A percentile compares a stretch with the other conserved stretches of the same genome.
phyloP scores from a whole-genome alignment of 2,797 vertebrate species.

The Bradypodion ventrale region DNA sequence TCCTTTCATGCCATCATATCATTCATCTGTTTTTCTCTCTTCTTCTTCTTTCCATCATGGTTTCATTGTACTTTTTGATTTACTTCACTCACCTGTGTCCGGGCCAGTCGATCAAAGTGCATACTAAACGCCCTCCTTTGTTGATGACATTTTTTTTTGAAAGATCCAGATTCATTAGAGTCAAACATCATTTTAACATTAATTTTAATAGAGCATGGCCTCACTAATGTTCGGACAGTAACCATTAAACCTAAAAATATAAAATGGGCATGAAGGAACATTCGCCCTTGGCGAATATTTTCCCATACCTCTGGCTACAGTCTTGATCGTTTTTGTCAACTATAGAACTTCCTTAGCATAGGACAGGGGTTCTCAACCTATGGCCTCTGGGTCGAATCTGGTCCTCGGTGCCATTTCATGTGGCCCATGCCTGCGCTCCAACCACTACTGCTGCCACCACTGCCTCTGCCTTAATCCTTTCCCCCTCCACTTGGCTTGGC shows the following conservation, averaged over 20 bases:
- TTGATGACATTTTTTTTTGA: neutral
- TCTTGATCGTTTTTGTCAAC: neutral
- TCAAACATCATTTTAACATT: neutral
- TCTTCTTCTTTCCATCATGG: conserved; percentile 3
- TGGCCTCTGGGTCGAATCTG: too few relatives aligned
- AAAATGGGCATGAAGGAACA: neutral
- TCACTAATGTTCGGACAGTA: conserved; percentile 3
- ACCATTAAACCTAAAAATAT: neutral
- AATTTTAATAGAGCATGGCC: neutral
- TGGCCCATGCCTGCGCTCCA: too few relatives aligned
- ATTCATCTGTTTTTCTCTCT: neutral
- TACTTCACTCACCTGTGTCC: neutral
- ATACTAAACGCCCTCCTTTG: neutral
- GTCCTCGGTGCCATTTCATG: too few relatives aligned
- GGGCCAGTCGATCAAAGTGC: neutral
- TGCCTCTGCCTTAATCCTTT: too few relatives aligned
- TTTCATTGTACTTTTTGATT: neutral
- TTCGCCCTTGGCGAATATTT: neutral
- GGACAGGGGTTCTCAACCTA: too few relatives aligned
- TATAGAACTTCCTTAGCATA: neutral
- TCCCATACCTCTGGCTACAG: neutral
- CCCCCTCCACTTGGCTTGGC: too few relatives aligned
- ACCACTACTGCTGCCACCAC: too few relatives aligned
- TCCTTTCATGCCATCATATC: neutral
- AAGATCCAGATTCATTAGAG: neutral